Evolutionary conservation across 2,888 invertebrate species (phyloP).

Genomic region (Polietes domitor): DNA sequence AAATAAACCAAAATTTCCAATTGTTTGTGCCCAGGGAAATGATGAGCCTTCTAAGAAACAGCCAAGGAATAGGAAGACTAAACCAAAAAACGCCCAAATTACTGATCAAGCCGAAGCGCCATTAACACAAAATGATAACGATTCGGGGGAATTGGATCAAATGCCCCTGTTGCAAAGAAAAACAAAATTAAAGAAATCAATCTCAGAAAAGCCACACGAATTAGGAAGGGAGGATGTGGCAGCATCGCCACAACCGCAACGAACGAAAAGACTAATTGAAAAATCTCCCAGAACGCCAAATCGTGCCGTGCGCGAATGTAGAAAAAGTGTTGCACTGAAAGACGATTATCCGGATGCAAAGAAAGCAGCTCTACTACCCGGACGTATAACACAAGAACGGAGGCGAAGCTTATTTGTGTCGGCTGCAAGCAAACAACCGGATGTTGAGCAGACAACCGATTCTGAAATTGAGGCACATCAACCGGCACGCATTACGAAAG

Average conservation of each 20-base stretch:
- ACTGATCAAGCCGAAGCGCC: too few species aligned
- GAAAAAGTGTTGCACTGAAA: background rate
- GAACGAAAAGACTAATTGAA: too few species aligned
- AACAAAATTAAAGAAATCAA: background rate
- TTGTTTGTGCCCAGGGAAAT: too few species aligned
- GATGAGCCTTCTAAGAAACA: too few species aligned
- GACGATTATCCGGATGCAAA: background rate
- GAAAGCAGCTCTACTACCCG: too few species aligned
- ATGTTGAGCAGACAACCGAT: conserved; percentile 11
- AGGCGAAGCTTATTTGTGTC: background rate
- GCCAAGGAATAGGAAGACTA: too few species aligned
- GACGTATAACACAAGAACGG: too few species aligned
- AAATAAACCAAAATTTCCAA: too few species aligned
- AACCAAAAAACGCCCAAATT: too few species aligned
- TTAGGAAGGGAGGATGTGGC: background rate
- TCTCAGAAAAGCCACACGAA: background rate
- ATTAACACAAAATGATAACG: too few species aligned
- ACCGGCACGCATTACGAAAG: background rate
- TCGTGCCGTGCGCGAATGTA: background rate
- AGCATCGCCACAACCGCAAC: background rate
- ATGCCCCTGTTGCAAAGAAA: background rate
- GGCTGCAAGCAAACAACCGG: background rate
- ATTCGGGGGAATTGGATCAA: background rate
- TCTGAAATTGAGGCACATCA: background rate
- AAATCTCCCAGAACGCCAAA: background rate